Percentiles rank a stretch among this genome's conserved stretches.
These are phyloP conservation scores for Blennius ocellaris DNA, from an alignment of 2,113 vertebrate species.

Conservation along the genomic window DNA sequence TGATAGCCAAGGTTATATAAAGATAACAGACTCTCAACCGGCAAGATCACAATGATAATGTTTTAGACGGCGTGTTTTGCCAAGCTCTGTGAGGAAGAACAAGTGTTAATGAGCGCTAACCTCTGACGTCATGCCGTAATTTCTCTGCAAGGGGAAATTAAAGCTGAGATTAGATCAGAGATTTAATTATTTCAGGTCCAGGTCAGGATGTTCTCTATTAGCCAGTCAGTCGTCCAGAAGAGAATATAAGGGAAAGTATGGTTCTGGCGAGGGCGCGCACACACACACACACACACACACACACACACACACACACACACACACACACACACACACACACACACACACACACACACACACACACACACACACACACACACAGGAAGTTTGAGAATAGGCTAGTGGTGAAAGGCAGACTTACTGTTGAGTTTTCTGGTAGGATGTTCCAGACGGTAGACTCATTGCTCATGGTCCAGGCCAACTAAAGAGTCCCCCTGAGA, in stretches of 20 bases:
- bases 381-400: conserved; percentile 55
- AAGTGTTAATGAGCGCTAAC: conserved; percentile 57
- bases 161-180: conserved; percentile 74
- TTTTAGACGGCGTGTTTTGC: not conserved
- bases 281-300: conserved; percentile 22
- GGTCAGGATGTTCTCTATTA: conserved; percentile 84
- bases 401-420: conserved; percentile 80
- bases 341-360: conserved; percentile 23
- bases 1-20: not conserved
- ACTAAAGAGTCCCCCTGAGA: conserved; percentile 82
- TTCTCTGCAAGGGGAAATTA: conserved; percentile 75
- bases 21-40: not conserved
- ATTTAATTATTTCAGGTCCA: conserved; percentile 81
- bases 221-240: conserved; percentile 63
- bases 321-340: conserved; percentile 24
- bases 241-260: conserved; percentile 47
- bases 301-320: conserved; percentile 26
- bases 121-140: conserved; percentile 60
- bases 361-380: conserved; percentile 43
- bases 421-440: conserved; percentile 88
- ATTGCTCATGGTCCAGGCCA: conserved; percentile 93
- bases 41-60: conserved; percentile 1
- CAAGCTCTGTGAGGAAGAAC: not conserved
- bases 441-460: conserved; percentile 91
- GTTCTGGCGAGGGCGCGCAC: conserved; percentile 38